Evolutionary conservation across 2,797 vertebrate species (phyloP).

Genomic region (Ammospiza maritima): DNA sequence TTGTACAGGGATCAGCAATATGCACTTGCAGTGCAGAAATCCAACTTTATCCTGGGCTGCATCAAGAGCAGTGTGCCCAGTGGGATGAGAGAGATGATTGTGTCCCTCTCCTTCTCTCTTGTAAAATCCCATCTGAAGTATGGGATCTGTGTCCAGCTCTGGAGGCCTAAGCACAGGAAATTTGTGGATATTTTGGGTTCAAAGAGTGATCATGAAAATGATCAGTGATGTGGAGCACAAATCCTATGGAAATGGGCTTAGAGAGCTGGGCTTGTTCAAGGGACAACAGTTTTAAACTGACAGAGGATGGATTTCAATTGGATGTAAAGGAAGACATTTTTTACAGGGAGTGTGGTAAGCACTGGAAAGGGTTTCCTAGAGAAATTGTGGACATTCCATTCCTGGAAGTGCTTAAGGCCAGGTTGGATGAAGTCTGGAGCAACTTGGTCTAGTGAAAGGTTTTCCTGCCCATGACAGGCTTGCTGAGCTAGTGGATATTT

Average conservation of each 20-base stretch:
- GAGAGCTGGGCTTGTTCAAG: neutral
- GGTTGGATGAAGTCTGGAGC: neutral
- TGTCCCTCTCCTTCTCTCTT: neutral
- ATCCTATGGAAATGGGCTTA: accelerated
- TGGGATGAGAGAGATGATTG: neutral
- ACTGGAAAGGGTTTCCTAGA: neutral
- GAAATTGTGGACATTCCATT: neutral
- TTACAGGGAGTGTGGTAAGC: too few species aligned
- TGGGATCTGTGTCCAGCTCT: neutral
- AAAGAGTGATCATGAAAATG: neutral
- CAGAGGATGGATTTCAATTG: neutral
- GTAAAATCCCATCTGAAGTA: too few species aligned
- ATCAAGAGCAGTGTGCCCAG: neutral
- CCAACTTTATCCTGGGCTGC: neutral
- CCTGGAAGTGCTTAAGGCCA: neutral
- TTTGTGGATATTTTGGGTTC: neutral
- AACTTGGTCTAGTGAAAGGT: neutral
- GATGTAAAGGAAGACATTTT: neutral
- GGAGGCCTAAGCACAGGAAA: neutral
- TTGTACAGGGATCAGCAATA: neutral
- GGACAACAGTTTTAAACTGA: neutral
- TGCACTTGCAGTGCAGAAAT: neutral
- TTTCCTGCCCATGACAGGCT: neutral
- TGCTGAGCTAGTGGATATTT: neutral
- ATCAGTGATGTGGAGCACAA: neutral